Evolutionary conservation across 2,888 invertebrate genomes (phyloP).

Genomic region (Metellina segmentata): DNA sequence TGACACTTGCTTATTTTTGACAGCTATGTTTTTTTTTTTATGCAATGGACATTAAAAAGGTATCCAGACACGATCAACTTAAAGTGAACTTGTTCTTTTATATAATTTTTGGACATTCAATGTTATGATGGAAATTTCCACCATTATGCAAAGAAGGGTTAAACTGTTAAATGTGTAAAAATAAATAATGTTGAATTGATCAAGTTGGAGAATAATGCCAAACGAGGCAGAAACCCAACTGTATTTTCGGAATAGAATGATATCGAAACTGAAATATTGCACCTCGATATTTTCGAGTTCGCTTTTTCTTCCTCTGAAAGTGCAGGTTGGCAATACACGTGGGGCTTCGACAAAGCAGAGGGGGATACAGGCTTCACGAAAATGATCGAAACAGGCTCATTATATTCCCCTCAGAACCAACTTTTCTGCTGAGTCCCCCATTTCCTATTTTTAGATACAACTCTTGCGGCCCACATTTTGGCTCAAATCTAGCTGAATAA

Average conservation of each 20-base stretch:
- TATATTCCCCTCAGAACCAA: conserved; percentile 14
- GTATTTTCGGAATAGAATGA: background rate
- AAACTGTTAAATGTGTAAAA: no score
- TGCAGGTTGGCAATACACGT: background rate
- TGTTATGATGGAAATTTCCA: no score
- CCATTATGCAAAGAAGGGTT: no score
- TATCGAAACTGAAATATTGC: background rate
- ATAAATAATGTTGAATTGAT: no score
- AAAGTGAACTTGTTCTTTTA: no score
- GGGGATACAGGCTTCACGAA: background rate
- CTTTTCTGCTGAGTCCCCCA: conserved; percentile 17
- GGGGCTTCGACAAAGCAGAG: background rate
- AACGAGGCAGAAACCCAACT: background rate
- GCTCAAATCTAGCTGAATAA: conserved; percentile 4
- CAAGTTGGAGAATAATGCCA: no score
- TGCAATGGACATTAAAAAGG: no score
- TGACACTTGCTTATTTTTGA: no score
- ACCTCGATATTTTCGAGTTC: background rate
- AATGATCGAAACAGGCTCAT: conserved; percentile 28
- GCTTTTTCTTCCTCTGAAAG: background rate
- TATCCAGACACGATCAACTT: no score
- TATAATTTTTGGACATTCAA: no score
- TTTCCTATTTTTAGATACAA: background rate
- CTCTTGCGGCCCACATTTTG: no score
- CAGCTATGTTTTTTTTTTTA: no score